Conservation (phyloP, 2,888 invertebrate genomes). For the Pharmacophagus antenor region DNA sequence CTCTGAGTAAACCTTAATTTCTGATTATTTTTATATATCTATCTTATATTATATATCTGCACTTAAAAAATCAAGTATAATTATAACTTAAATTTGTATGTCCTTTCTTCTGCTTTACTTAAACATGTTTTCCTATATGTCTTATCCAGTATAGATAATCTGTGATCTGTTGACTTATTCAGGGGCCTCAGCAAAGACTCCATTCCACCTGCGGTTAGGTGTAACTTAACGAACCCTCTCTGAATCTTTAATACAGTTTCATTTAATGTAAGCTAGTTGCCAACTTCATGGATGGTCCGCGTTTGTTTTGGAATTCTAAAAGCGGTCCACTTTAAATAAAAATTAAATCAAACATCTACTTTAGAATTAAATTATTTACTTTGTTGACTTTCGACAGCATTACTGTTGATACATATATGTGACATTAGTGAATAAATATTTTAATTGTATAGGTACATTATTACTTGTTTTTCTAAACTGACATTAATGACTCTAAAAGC, state of each 20-base stretch:
- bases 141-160: constrained; percentile 42
- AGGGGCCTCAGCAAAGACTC: constrained; percentile 58
- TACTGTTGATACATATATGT: too few relatives aligned
- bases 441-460: too few relatives aligned
- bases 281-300: constrained; percentile 51
- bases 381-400: not conserved
- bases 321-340: constrained; percentile 42
- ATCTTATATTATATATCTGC: too few relatives aligned
- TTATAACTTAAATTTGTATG: too few relatives aligned
- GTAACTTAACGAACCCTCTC: constrained; percentile 75
- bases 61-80: too few relatives aligned
- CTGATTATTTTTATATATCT: too few relatives aligned
- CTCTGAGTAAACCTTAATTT: too few relatives aligned
- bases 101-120: too few relatives aligned
- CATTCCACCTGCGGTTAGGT: constrained; percentile 72
- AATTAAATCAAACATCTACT: constrained; percentile 38
- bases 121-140: constrained; percentile 11
- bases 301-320: constrained; percentile 60
- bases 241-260: constrained; percentile 78
- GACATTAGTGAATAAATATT: not conserved
- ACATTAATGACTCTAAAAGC: not conserved
- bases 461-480: not conserved
- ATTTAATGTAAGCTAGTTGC: constrained; percentile 72
- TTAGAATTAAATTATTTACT: not conserved
- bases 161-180: constrained; percentile 66